These are phyloP conservation scores for Coregonus suidteri DNA, from an alignment of 2,797 vertebrate species.

Conservation along the genomic window DNA sequence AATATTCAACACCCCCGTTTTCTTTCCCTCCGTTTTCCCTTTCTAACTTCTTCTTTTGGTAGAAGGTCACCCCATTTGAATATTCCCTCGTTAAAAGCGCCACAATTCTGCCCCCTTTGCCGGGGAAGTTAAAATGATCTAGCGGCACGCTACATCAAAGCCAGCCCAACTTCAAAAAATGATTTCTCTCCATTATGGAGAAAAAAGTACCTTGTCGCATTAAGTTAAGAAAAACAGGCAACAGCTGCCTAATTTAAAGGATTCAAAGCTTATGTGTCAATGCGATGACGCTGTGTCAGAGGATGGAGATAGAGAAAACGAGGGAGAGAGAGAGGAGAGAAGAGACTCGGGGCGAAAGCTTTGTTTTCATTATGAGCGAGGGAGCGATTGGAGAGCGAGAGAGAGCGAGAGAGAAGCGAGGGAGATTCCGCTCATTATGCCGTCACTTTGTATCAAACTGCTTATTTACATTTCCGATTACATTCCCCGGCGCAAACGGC, in stretches of 20 bases:
- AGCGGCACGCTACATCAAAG: constrained; percentile 30
- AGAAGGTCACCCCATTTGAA: constrained; percentile 32
- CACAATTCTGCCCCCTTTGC: constrained; percentile 14
- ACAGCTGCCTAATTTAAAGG: constrained; percentile 71
- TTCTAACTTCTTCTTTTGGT: constrained; percentile 7
- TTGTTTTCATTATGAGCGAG: constrained; percentile 80
- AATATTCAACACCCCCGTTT: neutral
- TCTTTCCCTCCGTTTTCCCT: neutral
- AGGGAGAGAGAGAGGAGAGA: constrained; percentile 21
- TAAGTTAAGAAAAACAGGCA: constrained; percentile 69
- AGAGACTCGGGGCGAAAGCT: constrained; percentile 36
- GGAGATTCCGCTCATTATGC: constrained; percentile 79
- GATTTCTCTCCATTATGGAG: constrained; percentile 35
- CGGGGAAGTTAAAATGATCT: constrained; percentile 25
- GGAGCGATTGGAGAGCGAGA: constrained; percentile 2
- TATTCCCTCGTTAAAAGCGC: constrained; percentile 25
- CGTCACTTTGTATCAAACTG: constrained; percentile 78
- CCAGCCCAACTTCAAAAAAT: constrained; percentile 22
- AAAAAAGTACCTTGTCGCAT: constrained; percentile 50
- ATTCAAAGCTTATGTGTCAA: constrained; percentile 73
- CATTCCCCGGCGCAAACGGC: constrained; percentile 81
- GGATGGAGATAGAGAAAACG: constrained; percentile 54
- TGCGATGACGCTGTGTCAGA: constrained; percentile 70
- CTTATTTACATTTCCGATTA: constrained; percentile 91
- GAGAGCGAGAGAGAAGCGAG: constrained; percentile 63